These are phyloP conservation scores for Papilio helenus DNA, from an alignment of 1,140 invertebrate species.

Conservation along the genomic window DNA sequence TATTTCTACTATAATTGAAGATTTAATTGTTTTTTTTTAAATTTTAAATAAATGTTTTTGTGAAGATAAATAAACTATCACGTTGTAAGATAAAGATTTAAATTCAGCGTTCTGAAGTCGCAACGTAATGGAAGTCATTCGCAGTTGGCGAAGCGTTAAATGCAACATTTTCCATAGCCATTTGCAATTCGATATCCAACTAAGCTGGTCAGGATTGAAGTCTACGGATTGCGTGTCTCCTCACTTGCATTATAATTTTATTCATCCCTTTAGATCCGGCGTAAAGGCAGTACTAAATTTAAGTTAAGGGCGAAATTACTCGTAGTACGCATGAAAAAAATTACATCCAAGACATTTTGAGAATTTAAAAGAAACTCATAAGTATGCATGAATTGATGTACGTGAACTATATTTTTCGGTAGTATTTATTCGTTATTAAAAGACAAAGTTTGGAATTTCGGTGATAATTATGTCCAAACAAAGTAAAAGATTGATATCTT, in stretches of 20 bases:
- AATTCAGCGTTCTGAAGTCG: conserved; percentile 53
- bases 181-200: conserved; percentile 80
- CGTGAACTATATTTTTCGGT: too few relatives aligned
- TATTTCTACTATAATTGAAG: too few relatives aligned
- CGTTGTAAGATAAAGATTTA: conserved; percentile 6
- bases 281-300: conserved; percentile 39
- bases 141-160: conserved; percentile 77
- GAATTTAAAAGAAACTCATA: neutral
- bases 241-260: conserved; percentile 70
- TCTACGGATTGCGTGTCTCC: conserved; percentile 65
- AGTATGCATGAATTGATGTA: too few relatives aligned
- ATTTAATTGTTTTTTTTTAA: too few relatives aligned
- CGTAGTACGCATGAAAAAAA: neutral
- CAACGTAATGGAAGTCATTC: conserved; percentile 61
- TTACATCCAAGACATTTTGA: neutral
- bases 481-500: neutral
- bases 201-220: conserved; percentile 74
- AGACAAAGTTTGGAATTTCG: too few relatives aligned
- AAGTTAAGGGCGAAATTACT: neutral
- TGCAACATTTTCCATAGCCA: conserved; percentile 75
- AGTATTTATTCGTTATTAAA: too few relatives aligned
- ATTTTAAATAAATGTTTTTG: too few relatives aligned
- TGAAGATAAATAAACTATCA: too few relatives aligned
- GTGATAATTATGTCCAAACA: too few relatives aligned
- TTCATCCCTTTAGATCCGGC: conserved; percentile 60